These are phyloP conservation scores for Odontomyia ornata DNA, from an alignment of 2,888 invertebrate species.

Conservation along the genomic window DNA sequence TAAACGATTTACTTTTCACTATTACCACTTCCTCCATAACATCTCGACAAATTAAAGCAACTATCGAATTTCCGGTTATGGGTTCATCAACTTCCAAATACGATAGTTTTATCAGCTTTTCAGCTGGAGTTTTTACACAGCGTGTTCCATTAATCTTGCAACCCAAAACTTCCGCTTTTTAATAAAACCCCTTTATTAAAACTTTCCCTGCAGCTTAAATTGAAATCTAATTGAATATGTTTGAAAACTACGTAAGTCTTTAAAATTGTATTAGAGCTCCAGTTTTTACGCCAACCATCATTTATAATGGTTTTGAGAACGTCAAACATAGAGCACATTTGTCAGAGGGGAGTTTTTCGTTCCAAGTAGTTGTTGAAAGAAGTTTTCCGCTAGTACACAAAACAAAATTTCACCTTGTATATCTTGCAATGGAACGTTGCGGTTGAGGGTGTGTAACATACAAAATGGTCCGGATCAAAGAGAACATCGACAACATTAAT, in stretches of 20 bases:
- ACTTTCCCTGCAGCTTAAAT: not conserved
- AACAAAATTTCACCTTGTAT: not conserved
- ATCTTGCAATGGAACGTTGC: not conserved
- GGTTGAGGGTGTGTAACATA: conserved; percentile 7
- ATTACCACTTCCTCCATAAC: too few species aligned
- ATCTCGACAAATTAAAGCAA: too few species aligned
- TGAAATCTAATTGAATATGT: conserved; percentile 39
- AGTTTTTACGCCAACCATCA: conserved; percentile 34
- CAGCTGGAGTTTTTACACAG: not conserved
- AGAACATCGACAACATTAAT: conserved; percentile 43
- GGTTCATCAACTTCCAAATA: too few species aligned
- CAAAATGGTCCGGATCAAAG: conserved; percentile 29
- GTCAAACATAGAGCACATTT: conserved; percentile 41
- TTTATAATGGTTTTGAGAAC: conserved; percentile 44
- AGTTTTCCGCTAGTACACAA: not conserved
- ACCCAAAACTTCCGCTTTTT: not conserved
- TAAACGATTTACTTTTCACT: too few species aligned
- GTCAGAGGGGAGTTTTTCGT: conserved; percentile 20
- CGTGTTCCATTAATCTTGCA: not conserved
- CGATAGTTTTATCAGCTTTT: not conserved
- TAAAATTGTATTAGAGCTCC: conserved; percentile 25
- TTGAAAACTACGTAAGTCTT: conserved; percentile 24
- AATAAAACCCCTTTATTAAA: not conserved
- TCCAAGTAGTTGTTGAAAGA: conserved; percentile 23
- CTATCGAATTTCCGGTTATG: too few species aligned